A percentile compares a stretch with the other conserved stretches of the same genome.
Evolutionary conservation across 1,140 invertebrate genomes (phyloP).

Genomic region (Pseudachorutes palmiensis): DNA sequence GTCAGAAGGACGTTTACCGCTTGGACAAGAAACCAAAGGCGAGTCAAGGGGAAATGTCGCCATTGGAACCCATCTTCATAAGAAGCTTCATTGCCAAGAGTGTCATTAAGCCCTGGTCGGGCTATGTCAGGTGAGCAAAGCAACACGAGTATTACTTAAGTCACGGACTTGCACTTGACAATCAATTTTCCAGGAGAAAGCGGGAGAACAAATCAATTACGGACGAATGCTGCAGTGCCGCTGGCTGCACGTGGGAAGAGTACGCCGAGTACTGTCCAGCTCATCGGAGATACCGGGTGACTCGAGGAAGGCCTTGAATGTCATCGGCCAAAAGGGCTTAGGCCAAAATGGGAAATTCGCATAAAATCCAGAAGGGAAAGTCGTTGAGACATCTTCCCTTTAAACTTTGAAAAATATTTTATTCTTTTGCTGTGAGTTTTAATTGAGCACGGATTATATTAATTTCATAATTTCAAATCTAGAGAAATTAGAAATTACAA

Average conservation of each 20-base stretch:
- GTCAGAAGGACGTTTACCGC: conserved; percentile 54
- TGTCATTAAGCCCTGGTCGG: conserved; percentile 35
- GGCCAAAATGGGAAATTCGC: no score
- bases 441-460: no score
- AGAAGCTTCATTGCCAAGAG: conserved; percentile 18
- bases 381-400: no score
- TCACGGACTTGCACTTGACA: not conserved
- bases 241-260: conserved; percentile 56
- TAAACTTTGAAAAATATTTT: no score
- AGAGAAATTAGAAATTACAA: no score
- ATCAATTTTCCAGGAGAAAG: conserved; percentile 20
- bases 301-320: not conserved
- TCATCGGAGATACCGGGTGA: conserved; percentile 45
- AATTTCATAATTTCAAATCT: no score
- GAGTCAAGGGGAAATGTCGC: not conserved
- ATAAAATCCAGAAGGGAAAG: no score
- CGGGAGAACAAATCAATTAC: conserved; percentile 46
- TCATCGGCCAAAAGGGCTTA: not conserved
- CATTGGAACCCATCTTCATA: not conserved
- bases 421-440: no score
- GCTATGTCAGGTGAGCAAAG: conserved; percentile 30
- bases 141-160: not conserved
- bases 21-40: conserved; percentile 40
- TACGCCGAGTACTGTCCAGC: conserved; percentile 57
- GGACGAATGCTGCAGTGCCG: conserved; percentile 51